phyloP scores from a whole-genome alignment of 2,888 invertebrate genomes.

The Alloplasta piceator region DNA sequence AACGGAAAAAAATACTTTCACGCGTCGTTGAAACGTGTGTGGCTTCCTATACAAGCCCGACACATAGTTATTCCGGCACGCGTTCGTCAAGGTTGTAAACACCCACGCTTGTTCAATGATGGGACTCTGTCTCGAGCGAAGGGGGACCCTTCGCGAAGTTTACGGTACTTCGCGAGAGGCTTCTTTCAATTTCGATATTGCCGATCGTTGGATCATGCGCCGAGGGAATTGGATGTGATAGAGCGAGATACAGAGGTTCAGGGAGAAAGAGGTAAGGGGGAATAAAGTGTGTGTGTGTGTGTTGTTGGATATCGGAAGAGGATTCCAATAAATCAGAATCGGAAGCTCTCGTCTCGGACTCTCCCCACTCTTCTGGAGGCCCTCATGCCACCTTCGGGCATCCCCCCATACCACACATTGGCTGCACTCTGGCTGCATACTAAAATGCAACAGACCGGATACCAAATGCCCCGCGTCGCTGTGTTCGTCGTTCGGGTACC shows the following conservation, averaged over 20 bases:
- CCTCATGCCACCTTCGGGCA: conserved; percentile 17
- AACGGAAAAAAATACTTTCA: conserved; percentile 35
- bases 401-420: conserved; percentile 75
- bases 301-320: conserved; percentile 79
- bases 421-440: conserved; percentile 80
- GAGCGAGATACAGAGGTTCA: too few relatives aligned
- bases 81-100: conserved; percentile 61
- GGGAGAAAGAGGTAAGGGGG: neutral
- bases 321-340: conserved; percentile 82
- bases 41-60: conserved; percentile 53
- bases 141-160: conserved; percentile 40
- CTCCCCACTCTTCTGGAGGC: conserved; percentile 47
- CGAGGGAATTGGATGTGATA: too few relatives aligned
- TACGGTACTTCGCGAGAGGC: conserved; percentile 48
- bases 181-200: conserved; percentile 36
- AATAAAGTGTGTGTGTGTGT: neutral
- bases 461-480: conserved; percentile 78
- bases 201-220: neutral
- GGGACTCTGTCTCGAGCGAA: neutral
- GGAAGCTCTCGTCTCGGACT: conserved; percentile 77
- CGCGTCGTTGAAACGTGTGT: conserved; percentile 52
- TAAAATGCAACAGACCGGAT: conserved; percentile 81
- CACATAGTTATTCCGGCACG: conserved; percentile 61
- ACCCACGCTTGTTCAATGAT: conserved; percentile 1
- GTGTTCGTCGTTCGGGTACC: conserved; percentile 62